Evolutionary conservation across 2,888 invertebrate genomes (phyloP).

Genomic region (Sphecodes monilicornis): DNA sequence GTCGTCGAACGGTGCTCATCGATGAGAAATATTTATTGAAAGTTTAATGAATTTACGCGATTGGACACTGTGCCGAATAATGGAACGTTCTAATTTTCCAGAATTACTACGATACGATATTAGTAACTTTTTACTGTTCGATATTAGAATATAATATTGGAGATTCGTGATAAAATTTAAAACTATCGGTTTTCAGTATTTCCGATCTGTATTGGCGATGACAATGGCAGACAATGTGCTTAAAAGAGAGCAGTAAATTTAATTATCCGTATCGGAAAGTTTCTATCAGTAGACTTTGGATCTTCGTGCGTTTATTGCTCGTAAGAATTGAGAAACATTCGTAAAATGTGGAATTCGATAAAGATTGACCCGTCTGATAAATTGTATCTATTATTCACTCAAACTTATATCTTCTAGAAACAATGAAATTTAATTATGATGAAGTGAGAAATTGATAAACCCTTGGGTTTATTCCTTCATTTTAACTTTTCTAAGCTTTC

Average conservation of each 20-base stretch:
- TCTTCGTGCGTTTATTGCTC: not conserved
- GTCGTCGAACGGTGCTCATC: not conserved
- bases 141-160: not conserved
- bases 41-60: not conserved
- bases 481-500: too few species aligned
- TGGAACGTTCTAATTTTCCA: not conserved
- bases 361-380: not conserved
- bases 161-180: not conserved
- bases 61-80: not conserved
- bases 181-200: not conserved
- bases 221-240: too few species aligned
- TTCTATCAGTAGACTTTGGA: not conserved
- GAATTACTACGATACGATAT: not conserved
- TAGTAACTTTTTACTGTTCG: not conserved
- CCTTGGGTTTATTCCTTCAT: too few species aligned
- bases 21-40: constrained; percentile 1
- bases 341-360: not conserved
- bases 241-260: not conserved
- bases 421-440: too few species aligned
- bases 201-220: too few species aligned
- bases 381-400: too few species aligned
- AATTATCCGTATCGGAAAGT: not conserved
- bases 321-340: not conserved
- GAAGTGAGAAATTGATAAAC: too few species aligned
- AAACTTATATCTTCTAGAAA: too few species aligned